A percentile compares a stretch with the other conserved stretches of the same genome.
Conservation (phyloP, 2,113 vertebrate species). For the Seriola rivoliana region DNA sequence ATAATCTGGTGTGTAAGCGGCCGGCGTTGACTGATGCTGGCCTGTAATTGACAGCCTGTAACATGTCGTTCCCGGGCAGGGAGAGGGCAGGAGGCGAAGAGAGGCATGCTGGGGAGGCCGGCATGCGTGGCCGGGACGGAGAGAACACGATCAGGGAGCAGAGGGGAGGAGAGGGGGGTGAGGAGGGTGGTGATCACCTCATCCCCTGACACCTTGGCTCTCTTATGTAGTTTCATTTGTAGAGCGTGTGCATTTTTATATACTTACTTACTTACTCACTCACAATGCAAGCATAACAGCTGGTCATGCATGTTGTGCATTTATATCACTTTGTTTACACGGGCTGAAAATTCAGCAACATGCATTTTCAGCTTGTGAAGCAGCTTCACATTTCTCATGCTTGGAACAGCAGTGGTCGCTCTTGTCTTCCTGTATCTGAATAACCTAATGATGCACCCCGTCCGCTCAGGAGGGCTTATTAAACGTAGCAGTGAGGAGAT, state of each 20-base stretch:
- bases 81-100: slow-evolving; percentile 39
- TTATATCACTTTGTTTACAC: slow-evolving; percentile 12
- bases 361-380: slow-evolving; percentile 11
- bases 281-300: background rate
- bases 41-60: slow-evolving; percentile 84
- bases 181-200: background rate
- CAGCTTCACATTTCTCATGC: slow-evolving; percentile 11
- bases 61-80: slow-evolving; percentile 65
- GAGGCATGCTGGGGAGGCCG: slow-evolving; percentile 42
- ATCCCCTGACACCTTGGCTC: slow-evolving; percentile 5
- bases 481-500: slow-evolving; percentile 57
- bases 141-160: slow-evolving; percentile 37
- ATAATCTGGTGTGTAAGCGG: slow-evolving; percentile 87
- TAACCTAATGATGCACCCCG: slow-evolving; percentile 39
- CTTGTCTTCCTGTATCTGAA: slow-evolving; percentile 41
- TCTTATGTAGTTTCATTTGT: background rate
- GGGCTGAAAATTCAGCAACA: background rate
- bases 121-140: slow-evolving; percentile 28
- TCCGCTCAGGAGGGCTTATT: slow-evolving; percentile 58
- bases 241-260: background rate
- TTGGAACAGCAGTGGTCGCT: slow-evolving; percentile 62
- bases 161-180: background rate
- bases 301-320: background rate
- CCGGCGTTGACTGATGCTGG: slow-evolving; percentile 78
- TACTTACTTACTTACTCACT: background rate